Conservation (phyloP, 2,888 invertebrate genomes). For the Brachylomia viminalis region DNA sequence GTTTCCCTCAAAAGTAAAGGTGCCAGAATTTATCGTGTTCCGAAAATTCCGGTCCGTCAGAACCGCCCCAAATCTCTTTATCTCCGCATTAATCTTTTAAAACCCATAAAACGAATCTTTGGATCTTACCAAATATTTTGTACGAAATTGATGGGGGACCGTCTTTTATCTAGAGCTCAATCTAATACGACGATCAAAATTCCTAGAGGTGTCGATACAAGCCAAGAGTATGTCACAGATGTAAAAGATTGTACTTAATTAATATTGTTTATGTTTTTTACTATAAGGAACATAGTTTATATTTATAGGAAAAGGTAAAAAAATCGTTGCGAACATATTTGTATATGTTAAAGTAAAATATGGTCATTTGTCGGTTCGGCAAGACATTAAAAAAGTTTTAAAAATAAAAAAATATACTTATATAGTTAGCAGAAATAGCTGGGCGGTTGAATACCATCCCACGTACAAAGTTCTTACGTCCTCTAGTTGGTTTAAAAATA, state of each 20-base stretch:
- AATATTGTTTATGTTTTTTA: constrained; percentile 72
- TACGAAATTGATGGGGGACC: constrained; percentile 88
- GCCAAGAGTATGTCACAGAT: constrained; percentile 80
- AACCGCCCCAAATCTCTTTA: constrained; percentile 86
- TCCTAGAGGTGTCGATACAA: constrained; percentile 90
- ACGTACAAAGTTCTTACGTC: constrained; percentile 61
- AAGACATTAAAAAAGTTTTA: constrained; percentile 21
- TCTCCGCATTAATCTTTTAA: constrained; percentile 88
- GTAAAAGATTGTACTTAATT: constrained; percentile 74
- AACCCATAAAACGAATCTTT: constrained; percentile 88
- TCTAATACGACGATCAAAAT: constrained; percentile 85
- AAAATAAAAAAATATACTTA: constrained; percentile 9
- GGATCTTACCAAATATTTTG: constrained; percentile 89
- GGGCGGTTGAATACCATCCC: constrained; percentile 59
- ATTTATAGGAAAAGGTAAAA: constrained; percentile 53
- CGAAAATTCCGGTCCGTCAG: constrained; percentile 79
- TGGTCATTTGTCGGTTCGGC: constrained; percentile 14
- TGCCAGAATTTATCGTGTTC: constrained; percentile 86
- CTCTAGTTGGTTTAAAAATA: constrained; percentile 78
- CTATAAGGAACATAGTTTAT: constrained; percentile 43
- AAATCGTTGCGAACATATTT: constrained; percentile 54
- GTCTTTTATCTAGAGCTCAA: constrained; percentile 82
- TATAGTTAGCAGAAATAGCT: constrained; percentile 27
- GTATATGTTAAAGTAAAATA: constrained; percentile 39
- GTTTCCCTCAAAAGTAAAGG: constrained; percentile 71